phyloP scores from a whole-genome alignment of 2,888 invertebrate species.

The Poecilus cupreus region DNA sequence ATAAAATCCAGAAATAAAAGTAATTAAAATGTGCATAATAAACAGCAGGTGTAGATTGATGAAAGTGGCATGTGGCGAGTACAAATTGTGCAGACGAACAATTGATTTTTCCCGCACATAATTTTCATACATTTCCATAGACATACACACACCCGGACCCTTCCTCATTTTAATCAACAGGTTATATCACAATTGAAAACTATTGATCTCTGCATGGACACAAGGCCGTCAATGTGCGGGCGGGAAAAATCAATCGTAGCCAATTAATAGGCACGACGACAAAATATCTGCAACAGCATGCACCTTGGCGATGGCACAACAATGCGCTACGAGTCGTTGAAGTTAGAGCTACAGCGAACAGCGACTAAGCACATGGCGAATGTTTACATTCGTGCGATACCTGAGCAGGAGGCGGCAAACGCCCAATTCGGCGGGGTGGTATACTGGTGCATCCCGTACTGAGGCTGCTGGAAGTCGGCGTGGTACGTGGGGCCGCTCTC shows the following conservation, averaged over 20 bases:
- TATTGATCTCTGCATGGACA: conserved; percentile 48
- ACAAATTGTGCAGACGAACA: neutral
- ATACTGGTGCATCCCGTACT: conserved; percentile 66
- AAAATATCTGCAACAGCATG: no score
- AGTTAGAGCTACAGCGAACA: neutral
- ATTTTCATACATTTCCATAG: conserved; percentile 30
- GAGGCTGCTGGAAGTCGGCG: conserved; percentile 67
- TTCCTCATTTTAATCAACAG: conserved; percentile 58
- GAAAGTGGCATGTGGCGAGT: neutral
- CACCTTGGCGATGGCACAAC: no score
- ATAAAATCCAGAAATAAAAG: neutral
- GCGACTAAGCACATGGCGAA: conserved; percentile 16
- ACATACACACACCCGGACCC: conserved; percentile 41
- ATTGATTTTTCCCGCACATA: conserved; percentile 50
- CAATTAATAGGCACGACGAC: conserved; percentile 34
- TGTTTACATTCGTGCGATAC: conserved; percentile 49
- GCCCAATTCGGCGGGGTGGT: conserved; percentile 68
- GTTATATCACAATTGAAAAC: conserved; percentile 59
- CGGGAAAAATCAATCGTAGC: conserved; percentile 54
- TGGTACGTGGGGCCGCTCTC: conserved; percentile 67
- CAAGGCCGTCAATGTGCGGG: conserved; percentile 40
- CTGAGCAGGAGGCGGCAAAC: conserved; percentile 68
- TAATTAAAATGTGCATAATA: neutral
- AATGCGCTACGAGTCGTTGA: no score
- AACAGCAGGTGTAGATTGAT: neutral